phyloP scores from a whole-genome alignment of 2,113 vertebrate genomes.

The Ageneiosus marmoratus region DNA sequence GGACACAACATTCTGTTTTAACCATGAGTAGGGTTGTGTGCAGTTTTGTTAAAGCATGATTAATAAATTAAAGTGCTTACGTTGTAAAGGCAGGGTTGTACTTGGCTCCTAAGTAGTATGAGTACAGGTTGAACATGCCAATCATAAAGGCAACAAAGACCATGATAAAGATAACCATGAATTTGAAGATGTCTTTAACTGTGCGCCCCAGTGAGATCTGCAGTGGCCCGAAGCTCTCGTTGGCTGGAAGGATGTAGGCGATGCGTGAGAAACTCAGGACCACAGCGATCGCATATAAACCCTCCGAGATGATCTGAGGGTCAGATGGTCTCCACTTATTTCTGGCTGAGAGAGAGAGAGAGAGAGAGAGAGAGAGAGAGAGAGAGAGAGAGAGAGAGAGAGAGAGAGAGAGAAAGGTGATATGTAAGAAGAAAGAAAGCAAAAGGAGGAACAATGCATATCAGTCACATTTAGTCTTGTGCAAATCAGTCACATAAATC shows the following conservation, averaged over 20 bases:
- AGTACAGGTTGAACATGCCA: constrained; percentile 98
- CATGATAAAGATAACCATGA: constrained; percentile 99
- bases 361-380: not conserved
- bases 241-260: constrained; percentile 96
- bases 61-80: constrained; percentile 76
- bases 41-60: not conserved
- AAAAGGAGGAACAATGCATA: not conserved
- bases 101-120: constrained; percentile 97
- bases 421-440: not conserved
- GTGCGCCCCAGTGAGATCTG: constrained; percentile 97
- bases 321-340: constrained; percentile 97
- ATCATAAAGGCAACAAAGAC: constrained; percentile 99
- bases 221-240: constrained; percentile 96
- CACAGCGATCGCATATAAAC: constrained; percentile 93
- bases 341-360: constrained; percentile 78
- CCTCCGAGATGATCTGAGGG: constrained; percentile 97
- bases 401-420: not conserved
- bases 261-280: constrained; percentile 97
- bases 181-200: constrained; percentile 98
- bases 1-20: not conserved
- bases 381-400: constrained; percentile 26
- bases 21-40: not conserved
- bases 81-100: constrained; percentile 97
- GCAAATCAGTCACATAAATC: not conserved
- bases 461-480: not conserved